These are phyloP conservation scores for Orthosia incerta DNA, from an alignment of 2,888 invertebrate genomes.

Conservation along the genomic window DNA sequence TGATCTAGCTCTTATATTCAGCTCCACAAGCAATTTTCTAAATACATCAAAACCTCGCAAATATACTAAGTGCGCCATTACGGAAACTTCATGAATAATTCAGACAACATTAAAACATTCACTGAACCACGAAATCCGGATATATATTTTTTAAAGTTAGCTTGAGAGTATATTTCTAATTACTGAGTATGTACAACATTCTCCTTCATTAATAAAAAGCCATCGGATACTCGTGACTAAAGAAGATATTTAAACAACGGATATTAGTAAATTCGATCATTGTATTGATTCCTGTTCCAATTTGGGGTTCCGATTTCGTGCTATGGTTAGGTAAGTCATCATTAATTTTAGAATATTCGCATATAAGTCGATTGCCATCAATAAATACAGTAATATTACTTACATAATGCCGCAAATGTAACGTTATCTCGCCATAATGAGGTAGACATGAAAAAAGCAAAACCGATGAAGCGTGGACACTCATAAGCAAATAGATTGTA, in stretches of 20 bases:
- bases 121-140: slow-evolving; percentile 50
- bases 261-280: slow-evolving; percentile 20
- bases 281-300: slow-evolving; percentile 30
- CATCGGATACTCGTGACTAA: slow-evolving; percentile 24
- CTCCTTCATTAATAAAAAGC: slow-evolving; percentile 25
- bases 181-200: slow-evolving; percentile 24
- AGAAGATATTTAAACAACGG: slow-evolving; percentile 26
- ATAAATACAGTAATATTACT: slow-evolving; percentile 57
- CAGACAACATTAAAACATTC: slow-evolving; percentile 46
- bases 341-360: neutral
- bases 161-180: slow-evolving; percentile 30
- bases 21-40: slow-evolving; percentile 33
- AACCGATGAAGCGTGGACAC: slow-evolving; percentile 66
- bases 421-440: slow-evolving; percentile 68
- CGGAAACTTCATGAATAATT: slow-evolving; percentile 53
- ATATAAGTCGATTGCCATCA: slow-evolving; percentile 10
- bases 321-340: slow-evolving; percentile 33
- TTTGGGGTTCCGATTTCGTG: slow-evolving; percentile 26
- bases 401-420: slow-evolving; percentile 68
- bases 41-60: slow-evolving; percentile 34
- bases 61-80: slow-evolving; percentile 52
- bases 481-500: slow-evolving; percentile 61
- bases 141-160: slow-evolving; percentile 26
- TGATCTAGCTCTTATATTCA: slow-evolving; percentile 20
- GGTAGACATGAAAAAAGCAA: slow-evolving; percentile 65